phyloP scores from a whole-genome alignment of 2,113 vertebrate genomes.

The Zapornia atra region DNA sequence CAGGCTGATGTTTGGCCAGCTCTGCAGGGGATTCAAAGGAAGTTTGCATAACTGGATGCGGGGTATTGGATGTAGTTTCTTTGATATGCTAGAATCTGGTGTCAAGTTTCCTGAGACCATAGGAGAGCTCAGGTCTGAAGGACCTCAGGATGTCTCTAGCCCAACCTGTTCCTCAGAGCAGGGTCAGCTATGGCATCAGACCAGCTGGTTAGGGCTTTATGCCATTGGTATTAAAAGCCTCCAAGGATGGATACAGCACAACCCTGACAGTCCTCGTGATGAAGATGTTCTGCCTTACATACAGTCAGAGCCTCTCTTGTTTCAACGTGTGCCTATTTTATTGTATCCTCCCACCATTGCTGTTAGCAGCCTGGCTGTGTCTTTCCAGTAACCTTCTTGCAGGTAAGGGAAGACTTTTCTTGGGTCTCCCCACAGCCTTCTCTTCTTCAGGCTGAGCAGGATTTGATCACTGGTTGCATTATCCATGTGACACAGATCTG shows the following conservation, averaged over 20 bases:
- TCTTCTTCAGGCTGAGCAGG: background rate
- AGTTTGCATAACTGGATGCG: background rate
- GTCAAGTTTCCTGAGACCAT: background rate
- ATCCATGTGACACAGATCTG: background rate
- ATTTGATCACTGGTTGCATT: accelerated
- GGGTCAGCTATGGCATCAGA: background rate
- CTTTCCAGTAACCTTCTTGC: background rate
- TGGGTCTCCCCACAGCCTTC: background rate
- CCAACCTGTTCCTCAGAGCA: background rate
- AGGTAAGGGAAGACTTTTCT: background rate
- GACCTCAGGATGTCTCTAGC: background rate
- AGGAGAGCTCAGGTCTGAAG: background rate
- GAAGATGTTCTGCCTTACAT: background rate
- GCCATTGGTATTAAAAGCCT: background rate
- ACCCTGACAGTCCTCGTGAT: background rate
- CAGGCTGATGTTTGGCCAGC: background rate
- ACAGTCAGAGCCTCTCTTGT: background rate
- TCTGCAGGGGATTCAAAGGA: background rate
- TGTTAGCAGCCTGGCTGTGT: background rate
- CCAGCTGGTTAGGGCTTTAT: background rate
- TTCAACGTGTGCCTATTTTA: background rate
- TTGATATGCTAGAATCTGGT: background rate
- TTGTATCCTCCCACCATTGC: background rate
- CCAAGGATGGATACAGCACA: background rate
- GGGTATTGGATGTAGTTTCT: background rate